phyloP scores from a whole-genome alignment of 2,888 invertebrate genomes.

The Cantharis nigra region DNA sequence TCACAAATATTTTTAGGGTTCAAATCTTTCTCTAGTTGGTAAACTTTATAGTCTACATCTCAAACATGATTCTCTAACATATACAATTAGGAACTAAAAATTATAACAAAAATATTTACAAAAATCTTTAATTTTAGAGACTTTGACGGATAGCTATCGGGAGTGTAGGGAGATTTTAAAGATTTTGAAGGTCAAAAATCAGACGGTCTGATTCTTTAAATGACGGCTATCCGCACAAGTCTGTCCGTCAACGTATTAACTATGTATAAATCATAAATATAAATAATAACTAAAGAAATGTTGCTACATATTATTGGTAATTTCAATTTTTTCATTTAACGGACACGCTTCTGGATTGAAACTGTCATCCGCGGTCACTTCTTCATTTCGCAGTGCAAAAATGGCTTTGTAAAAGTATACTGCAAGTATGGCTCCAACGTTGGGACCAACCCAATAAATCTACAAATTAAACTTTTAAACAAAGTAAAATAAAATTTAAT shows the following conservation, averaged over 20 bases:
- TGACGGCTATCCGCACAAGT: background rate
- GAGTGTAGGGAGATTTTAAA: background rate
- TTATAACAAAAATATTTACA: background rate
- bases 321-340: conserved; percentile 5
- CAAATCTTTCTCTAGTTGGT: no score
- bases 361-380: conserved; percentile 23
- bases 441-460: conserved; percentile 54
- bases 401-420: conserved; percentile 46
- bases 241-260: background rate
- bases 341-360: conserved; percentile 22
- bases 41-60: no score
- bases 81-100: background rate
- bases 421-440: conserved; percentile 45
- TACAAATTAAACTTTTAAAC: conserved; percentile 35
- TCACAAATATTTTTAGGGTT: no score
- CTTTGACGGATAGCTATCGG: background rate
- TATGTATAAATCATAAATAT: background rate
- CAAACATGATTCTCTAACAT: no score
- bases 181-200: background rate
- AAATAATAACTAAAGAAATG: background rate
- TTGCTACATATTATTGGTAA: background rate
- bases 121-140: background rate
- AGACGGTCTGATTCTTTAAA: background rate
- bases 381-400: conserved; percentile 35
- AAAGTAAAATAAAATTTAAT: background rate